These are phyloP conservation scores for Helicorthomorpha holstii DNA, from an alignment of 1,140 invertebrate genomes.

Conservation along the genomic window DNA sequence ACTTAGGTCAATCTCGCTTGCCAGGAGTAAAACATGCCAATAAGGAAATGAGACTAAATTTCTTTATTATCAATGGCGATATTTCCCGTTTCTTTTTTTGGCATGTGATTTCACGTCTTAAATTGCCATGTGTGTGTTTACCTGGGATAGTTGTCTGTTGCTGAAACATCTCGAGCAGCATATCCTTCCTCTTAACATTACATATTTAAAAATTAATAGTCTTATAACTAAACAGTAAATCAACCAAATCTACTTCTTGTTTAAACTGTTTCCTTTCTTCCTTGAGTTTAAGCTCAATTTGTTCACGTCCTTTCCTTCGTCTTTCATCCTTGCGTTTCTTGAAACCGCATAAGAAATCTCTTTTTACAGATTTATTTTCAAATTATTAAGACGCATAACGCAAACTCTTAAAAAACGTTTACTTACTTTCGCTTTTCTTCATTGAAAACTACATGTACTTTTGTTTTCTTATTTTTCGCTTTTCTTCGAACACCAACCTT, in stretches of 20 bases:
- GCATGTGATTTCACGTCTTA: neutral
- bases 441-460: slow-evolving; percentile 39
- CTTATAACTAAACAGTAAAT: neutral
- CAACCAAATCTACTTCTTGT: neutral
- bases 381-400: neutral
- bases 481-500: neutral
- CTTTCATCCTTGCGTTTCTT: slow-evolving; percentile 4
- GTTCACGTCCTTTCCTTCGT: neutral
- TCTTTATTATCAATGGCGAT: no score
- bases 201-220: neutral
- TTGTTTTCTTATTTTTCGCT: slow-evolving; percentile 20
- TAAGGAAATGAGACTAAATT: no score
- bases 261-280: neutral
- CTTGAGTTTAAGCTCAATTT: neutral
- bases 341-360: slow-evolving; percentile 1
- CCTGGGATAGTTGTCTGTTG: no score
- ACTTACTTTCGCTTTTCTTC: slow-evolving; percentile 38
- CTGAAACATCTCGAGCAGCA: neutral
- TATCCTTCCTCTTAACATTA: neutral
- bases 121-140: no score
- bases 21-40: no score
- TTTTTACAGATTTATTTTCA: no score
- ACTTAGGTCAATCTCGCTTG: no score
- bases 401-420: neutral
- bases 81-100: neutral